Evolutionary conservation across 2,797 vertebrate species (phyloP).

Genomic region (Scarus forsteni): DNA sequence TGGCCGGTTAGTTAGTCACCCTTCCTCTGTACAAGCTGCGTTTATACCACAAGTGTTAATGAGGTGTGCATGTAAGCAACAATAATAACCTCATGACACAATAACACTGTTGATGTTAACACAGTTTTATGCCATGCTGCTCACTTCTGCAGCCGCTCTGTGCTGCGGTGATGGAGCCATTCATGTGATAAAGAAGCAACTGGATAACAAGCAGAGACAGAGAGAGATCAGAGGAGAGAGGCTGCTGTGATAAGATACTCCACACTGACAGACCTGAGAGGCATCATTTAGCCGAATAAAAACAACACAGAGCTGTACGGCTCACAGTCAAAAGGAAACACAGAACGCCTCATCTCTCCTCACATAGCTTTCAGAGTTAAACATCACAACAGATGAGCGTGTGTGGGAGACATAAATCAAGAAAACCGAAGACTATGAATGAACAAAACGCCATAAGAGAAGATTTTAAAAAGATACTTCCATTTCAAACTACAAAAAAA

Average conservation of each 20-base stretch:
- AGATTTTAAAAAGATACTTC: too few species aligned
- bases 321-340: constrained; percentile 37
- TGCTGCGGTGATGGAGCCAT: constrained; percentile 46
- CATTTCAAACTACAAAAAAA: too few species aligned
- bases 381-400: constrained; percentile 23
- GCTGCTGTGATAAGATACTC: constrained; percentile 61
- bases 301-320: constrained; percentile 54
- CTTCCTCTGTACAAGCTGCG: constrained; percentile 18
- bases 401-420: constrained; percentile 9
- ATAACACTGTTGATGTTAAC: constrained; percentile 18
- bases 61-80: constrained; percentile 20
- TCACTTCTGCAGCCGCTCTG: constrained; percentile 16
- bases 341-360: constrained; percentile 31
- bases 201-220: constrained; percentile 65
- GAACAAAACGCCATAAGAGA: background rate
- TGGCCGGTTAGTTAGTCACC: constrained; percentile 42
- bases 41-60: constrained; percentile 19
- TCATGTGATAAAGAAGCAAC: constrained; percentile 51
- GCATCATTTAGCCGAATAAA: constrained; percentile 65
- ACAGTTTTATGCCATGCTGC: constrained; percentile 22
- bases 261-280: constrained; percentile 64
- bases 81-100: constrained; percentile 5
- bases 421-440: background rate
- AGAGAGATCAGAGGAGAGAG: constrained; percentile 58
- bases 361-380: constrained; percentile 24